phyloP scores from a whole-genome alignment of 2,888 invertebrate genomes.

The Rhimphoctona megacephalus region DNA sequence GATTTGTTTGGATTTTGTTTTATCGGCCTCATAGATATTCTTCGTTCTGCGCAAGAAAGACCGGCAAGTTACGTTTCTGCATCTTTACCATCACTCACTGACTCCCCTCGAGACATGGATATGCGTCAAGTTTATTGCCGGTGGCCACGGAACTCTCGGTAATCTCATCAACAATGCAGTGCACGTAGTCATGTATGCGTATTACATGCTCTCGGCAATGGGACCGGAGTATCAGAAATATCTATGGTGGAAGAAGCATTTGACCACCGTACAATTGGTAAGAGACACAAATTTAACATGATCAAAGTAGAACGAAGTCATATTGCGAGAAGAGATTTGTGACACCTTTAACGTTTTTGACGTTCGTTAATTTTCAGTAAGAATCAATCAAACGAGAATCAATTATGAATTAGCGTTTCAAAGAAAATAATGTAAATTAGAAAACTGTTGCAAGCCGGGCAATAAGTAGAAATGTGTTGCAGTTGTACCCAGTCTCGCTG shows the following conservation, averaged over 20 bases:
- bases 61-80: slow-evolving; percentile 93
- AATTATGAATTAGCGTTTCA: background rate
- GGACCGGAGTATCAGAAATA: slow-evolving; percentile 94
- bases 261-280: slow-evolving; percentile 94
- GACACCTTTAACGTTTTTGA: background rate
- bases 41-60: slow-evolving; percentile 94
- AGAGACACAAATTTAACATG: slow-evolving; percentile 79
- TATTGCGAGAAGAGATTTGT: background rate
- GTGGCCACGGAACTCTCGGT: slow-evolving; percentile 95
- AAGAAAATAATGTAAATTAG: background rate
- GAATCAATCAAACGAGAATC: background rate
- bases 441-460: background rate
- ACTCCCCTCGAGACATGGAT: slow-evolving; percentile 93
- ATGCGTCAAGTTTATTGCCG: slow-evolving; percentile 91
- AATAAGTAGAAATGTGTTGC: background rate
- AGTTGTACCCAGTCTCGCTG: slow-evolving; percentile 3
- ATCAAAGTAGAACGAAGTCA: background rate
- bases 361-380: background rate
- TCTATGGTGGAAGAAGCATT: slow-evolving; percentile 96
- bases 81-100: slow-evolving; percentile 93
- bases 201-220: slow-evolving; percentile 94
- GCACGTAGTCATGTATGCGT: slow-evolving; percentile 94
- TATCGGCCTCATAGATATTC: slow-evolving; percentile 86
- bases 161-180: slow-evolving; percentile 94
- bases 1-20: slow-evolving; percentile 39